Evolutionary conservation across 2,113 vertebrate species (phyloP).

Genomic region (Tetrao urogallus): DNA sequence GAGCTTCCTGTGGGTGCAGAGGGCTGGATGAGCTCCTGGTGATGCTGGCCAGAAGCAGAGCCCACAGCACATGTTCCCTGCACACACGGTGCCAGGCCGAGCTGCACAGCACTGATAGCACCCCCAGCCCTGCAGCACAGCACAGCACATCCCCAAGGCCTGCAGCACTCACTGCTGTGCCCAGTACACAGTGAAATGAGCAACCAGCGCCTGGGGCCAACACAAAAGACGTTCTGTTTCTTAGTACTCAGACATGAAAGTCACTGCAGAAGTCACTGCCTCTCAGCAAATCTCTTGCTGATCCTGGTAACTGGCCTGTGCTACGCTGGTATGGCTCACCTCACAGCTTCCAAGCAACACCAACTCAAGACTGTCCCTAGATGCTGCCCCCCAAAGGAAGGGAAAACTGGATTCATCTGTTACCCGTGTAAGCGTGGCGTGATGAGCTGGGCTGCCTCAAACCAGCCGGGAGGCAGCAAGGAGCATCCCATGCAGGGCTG

Average conservation of each 20-base stretch:
- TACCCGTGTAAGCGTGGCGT: rapidly evolving
- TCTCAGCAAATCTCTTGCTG: neutral
- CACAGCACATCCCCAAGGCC: no score
- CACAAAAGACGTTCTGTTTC: rapidly evolving
- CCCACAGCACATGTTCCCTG: rapidly evolving
- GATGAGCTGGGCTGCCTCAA: neutral
- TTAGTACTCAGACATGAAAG: rapidly evolving
- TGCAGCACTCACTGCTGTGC: rapidly evolving
- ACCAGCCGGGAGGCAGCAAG: neutral
- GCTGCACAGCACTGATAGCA: no score
- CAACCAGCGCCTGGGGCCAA: neutral
- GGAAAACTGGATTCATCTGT: neutral
- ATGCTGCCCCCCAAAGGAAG: neutral
- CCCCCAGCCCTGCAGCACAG: no score
- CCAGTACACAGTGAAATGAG: rapidly evolving
- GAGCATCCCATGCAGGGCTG: neutral
- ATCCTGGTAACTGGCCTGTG: neutral
- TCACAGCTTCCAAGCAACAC: neutral
- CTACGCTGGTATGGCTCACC: rapidly evolving
- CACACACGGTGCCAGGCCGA: rapidly evolving
- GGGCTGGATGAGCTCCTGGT: rapidly evolving
- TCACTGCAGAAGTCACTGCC: neutral
- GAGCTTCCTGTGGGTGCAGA: neutral
- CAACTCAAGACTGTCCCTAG: neutral
- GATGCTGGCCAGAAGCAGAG: neutral